Conservation (phyloP, 1,140 invertebrate species). For the Cryptotermes secundus region DNA sequence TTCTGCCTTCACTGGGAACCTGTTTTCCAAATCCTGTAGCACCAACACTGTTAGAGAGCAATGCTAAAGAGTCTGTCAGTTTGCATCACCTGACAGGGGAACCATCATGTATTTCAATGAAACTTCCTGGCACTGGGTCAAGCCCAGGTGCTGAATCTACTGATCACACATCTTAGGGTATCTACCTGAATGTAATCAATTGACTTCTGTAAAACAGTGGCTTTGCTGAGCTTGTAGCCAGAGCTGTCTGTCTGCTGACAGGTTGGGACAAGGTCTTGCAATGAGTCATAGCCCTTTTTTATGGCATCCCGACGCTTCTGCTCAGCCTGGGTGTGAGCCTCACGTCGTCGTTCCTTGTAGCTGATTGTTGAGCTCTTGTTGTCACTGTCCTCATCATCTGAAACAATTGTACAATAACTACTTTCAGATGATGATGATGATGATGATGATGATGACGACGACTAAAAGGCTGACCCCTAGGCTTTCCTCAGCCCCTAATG, state of each 20-base stretch:
- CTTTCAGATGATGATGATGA: too few species aligned
- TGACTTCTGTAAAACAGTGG: conserved; percentile 89
- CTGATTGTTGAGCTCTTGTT: conserved; percentile 75
- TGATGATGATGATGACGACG: too few species aligned
- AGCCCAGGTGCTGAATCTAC: too few species aligned
- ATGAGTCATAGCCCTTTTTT: conserved; percentile 90
- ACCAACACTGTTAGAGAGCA: too few species aligned
- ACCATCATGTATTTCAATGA: too few species aligned
- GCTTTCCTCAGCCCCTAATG: too few species aligned
- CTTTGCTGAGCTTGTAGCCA: conserved; percentile 94
- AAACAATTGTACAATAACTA: conserved; percentile 37
- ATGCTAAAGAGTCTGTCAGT: too few species aligned
- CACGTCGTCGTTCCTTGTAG: conserved; percentile 90
- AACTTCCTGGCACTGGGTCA: too few species aligned
- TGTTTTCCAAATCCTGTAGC: too few species aligned
- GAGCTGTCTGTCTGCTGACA: conserved; percentile 85
- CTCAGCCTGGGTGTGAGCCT: conserved; percentile 96
- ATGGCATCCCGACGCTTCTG: conserved; percentile 96
- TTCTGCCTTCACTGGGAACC: too few species aligned
- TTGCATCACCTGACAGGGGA: too few species aligned
- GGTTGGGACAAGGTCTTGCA: conserved; percentile 89
- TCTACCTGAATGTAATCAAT: conserved; percentile 77
- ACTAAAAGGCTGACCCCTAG: too few species aligned
- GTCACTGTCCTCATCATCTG: conserved; percentile 90
- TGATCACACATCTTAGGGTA: not conserved